Percentiles rank a stretch among this genome's conserved stretches.
Evolutionary conservation across 2,888 invertebrate species (phyloP).

Genomic region (Ametastegia equiseti): DNA sequence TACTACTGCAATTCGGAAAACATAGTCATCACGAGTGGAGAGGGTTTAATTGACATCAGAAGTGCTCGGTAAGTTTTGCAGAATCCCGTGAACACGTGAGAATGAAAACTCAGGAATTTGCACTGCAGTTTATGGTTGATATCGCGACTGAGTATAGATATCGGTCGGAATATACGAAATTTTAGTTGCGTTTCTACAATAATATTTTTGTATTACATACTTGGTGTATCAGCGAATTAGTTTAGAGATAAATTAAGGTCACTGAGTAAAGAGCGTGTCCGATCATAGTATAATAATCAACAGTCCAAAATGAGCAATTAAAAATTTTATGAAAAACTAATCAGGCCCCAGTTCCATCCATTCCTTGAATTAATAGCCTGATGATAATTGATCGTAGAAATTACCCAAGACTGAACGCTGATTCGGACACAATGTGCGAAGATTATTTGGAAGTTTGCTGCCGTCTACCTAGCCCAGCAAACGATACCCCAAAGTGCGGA

Average conservation of each 20-base stretch:
- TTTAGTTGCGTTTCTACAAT: no score
- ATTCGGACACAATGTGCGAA: conserved; percentile 55
- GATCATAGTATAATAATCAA: no score
- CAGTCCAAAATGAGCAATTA: no score
- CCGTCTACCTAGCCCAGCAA: neutral
- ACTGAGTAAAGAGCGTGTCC: no score
- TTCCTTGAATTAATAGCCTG: neutral
- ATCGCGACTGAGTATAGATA: neutral
- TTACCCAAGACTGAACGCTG: neutral
- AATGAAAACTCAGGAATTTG: neutral
- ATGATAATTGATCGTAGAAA: neutral
- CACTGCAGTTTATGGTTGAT: neutral
- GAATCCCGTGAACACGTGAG: neutral
- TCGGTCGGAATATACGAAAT: no score
- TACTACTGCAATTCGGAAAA: conserved; percentile 19
- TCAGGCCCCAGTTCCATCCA: no score
- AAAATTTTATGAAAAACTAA: no score
- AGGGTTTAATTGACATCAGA: conserved; percentile 16
- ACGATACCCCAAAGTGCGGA: conserved; percentile 38
- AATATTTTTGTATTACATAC: no score
- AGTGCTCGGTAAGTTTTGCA: neutral
- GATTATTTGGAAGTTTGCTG: conserved; percentile 68
- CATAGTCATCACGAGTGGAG: conserved; percentile 1
- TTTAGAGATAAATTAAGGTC: no score
- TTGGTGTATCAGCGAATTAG: no score